Conservation (phyloP, 2,113 vertebrate species). For the Cheilinus undulatus region DNA sequence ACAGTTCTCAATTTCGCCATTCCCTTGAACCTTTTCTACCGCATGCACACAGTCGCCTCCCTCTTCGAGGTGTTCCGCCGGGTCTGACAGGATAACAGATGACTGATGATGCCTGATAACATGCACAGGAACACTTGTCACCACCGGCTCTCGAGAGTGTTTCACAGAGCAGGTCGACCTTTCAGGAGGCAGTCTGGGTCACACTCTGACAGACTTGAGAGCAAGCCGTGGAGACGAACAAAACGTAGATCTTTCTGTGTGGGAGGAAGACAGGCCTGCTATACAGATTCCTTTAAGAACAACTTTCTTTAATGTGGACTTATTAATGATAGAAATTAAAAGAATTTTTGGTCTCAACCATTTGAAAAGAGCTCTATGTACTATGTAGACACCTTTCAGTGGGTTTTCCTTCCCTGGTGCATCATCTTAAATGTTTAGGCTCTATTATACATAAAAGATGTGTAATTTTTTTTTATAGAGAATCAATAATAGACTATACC, state of each 20-base stretch:
- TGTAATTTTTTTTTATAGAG: conserved; percentile 26
- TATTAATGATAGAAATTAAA: conserved; percentile 26
- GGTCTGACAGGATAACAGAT: conserved; percentile 79
- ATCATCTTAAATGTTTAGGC: conserved; percentile 25
- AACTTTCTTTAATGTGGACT: conserved; percentile 12
- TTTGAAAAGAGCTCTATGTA: conserved; percentile 23
- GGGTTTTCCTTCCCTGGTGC: conserved; percentile 29
- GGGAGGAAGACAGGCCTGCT: conserved; percentile 38
- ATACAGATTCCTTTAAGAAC: conserved; percentile 49
- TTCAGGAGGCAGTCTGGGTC: conserved; percentile 60
- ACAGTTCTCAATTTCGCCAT: conserved; percentile 96
- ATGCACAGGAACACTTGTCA: conserved; percentile 54
- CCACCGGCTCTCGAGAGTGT: conserved; percentile 25
- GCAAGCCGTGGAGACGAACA: conserved; percentile 45
- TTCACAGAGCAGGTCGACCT: conserved; percentile 53
- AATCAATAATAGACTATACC: background rate
- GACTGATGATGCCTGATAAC: conserved; percentile 35
- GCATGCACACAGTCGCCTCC: conserved; percentile 96
- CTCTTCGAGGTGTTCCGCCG: conserved; percentile 95
- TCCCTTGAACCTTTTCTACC: conserved; percentile 97
- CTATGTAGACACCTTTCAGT: conserved; percentile 39
- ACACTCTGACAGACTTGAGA: conserved; percentile 56
- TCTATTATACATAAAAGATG: conserved; percentile 29
- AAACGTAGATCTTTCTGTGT: conserved; percentile 11
- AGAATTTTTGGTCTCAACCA: conserved; percentile 21